A percentile compares a stretch with the other conserved stretches of the same genome.
These are phyloP conservation scores for Neodiprion fabricii DNA, from an alignment of 1,140 invertebrate species.

Conservation along the genomic window DNA sequence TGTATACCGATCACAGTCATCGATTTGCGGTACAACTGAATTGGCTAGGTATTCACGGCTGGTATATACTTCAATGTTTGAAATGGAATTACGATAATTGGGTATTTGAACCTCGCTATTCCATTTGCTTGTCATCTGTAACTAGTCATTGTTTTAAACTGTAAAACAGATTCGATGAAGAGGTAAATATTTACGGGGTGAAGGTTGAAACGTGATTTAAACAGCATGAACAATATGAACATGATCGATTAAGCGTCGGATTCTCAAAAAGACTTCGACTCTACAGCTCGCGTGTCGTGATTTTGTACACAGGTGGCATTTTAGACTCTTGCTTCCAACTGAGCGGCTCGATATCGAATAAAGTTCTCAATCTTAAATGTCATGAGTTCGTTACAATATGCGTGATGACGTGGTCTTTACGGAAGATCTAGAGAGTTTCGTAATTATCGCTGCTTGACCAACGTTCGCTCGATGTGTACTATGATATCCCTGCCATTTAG, in stretches of 20 bases:
- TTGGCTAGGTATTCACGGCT: not conserved
- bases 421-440: not conserved
- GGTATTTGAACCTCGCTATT: no score
- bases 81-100: not conserved
- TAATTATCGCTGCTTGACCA: not conserved
- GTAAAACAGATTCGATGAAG: not conserved
- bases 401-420: not conserved
- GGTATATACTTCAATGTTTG: not conserved
- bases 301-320: not conserved
- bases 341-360: not conserved
- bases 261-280: not conserved
- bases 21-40: no score
- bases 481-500: not conserved
- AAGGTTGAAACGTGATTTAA: not conserved
- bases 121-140: not conserved
- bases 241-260: not conserved
- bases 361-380: not conserved
- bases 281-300: not conserved
- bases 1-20: no score
- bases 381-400: not conserved
- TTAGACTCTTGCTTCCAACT: not conserved
- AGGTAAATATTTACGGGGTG: not conserved
- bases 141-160: not conserved
- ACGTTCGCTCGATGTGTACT: not conserved
- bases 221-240: not conserved